Evolutionary conservation across 2,888 invertebrate genomes (phyloP), one percentile per base, ranked within the genome.

Genomic region (Eristalis arbustorum): DNA sequence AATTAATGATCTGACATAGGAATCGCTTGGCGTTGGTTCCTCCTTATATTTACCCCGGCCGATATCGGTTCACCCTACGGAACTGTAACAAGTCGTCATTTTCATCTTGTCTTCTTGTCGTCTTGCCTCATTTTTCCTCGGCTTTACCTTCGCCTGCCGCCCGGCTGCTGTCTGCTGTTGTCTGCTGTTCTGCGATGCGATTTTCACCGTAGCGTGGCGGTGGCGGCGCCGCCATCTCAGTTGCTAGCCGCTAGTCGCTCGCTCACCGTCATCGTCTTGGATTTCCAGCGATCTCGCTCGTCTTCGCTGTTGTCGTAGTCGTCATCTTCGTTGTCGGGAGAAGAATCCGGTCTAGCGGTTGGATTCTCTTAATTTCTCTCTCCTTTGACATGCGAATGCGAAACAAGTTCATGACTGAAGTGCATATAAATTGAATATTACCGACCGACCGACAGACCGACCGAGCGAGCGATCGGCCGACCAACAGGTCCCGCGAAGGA

Each of bases 1-100:
- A 89, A 89, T 88, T 89, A 89, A 88, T 89, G 89, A 89, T 89
- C 89, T 84, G 88, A 89, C 89, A 88, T 88, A 88, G 84, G 84
- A 78, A 88, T 84, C 83, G 76, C 85, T 80, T 18, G 49, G 75
- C 72, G 64, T 78, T 63, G 68, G 66, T 87, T 82, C 71, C 59
- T 23, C 59, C 82, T 87, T 87, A 82, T 37, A 13, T 85, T 85
- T 77, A 81, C 85, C 77, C 73, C 61, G 11, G 22, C 22, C 73
- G 69, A 82, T 74, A 85, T 81, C 74, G 77, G 73, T 77, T 85
- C 73, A 82, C 85, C 78, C 82, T 82, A 78, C 72, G 67, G 75
- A 87, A 87, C 71, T 82, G 82, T 82, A 87, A 82, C 78, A 87
- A 82, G 78, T 78, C 67, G 74, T 78, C 62, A 74, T 87, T 74